phyloP scores from a whole-genome alignment of 2,797 vertebrate species.

The Enteromius trimaculatus region DNA sequence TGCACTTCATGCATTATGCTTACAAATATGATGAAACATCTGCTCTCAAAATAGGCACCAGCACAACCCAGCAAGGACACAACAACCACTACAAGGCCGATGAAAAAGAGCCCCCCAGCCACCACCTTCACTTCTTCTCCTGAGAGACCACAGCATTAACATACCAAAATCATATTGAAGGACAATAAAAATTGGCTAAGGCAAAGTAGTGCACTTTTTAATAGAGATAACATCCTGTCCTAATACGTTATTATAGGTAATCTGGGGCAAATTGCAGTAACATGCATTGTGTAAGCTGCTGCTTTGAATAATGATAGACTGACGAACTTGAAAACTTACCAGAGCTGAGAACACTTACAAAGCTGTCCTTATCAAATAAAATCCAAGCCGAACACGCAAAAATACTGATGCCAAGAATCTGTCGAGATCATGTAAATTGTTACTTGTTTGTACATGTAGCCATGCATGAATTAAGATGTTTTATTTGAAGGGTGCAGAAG shows the following conservation, averaged over 20 bases:
- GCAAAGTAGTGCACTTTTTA: neutral
- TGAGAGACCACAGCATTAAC: constrained; percentile 23
- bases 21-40: constrained; percentile 67
- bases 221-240: neutral
- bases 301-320: constrained; percentile 25
- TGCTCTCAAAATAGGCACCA: constrained; percentile 51
- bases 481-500: neutral
- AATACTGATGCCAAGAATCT: constrained; percentile 72
- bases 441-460: constrained; percentile 36
- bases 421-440: constrained; percentile 35
- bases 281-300: neutral
- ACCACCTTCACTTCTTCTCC: constrained; percentile 61
- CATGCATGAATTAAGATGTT: constrained; percentile 7
- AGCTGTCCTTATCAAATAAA: constrained; percentile 65
- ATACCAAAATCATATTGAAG: neutral
- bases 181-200: neutral
- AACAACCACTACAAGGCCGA: constrained; percentile 65
- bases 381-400: constrained; percentile 69
- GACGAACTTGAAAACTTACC: constrained; percentile 62
- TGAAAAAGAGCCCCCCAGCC: constrained; percentile 65
- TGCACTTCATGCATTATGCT: constrained; percentile 45
- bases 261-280: neutral
- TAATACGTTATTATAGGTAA: neutral
- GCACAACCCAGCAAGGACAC: constrained; percentile 65
- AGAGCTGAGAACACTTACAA: constrained; percentile 58